Conservation (phyloP, 2,888 invertebrate species). For the Drosophila pseudotakahashii region DNA sequence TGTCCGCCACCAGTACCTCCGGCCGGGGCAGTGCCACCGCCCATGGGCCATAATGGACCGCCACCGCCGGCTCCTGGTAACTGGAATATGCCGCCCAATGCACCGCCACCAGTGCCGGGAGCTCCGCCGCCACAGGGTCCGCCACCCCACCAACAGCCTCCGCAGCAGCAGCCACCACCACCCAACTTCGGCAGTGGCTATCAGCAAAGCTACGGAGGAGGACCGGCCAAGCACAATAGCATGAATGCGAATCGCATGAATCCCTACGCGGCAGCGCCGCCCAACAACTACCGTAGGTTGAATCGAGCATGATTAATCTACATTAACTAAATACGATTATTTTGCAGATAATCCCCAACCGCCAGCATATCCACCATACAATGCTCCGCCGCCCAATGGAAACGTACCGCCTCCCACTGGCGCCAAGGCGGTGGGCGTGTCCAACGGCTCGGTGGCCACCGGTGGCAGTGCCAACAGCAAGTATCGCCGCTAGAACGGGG, state of each 20-base stretch:
- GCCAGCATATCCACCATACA: slow-evolving; percentile 69
- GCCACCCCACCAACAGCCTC: slow-evolving; percentile 57
- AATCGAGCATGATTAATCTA: background rate
- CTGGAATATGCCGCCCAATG: slow-evolving; percentile 66
- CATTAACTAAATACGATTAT: background rate
- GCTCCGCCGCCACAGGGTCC: slow-evolving; percentile 60
- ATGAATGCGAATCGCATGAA: slow-evolving; percentile 89
- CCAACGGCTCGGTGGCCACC: slow-evolving; percentile 64
- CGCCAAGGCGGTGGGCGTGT: slow-evolving; percentile 49
- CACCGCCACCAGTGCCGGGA: slow-evolving; percentile 62
- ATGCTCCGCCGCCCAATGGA: slow-evolving; percentile 62
- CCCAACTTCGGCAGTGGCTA: slow-evolving; percentile 87
- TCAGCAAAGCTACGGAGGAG: slow-evolving; percentile 93
- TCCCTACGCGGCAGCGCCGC: slow-evolving; percentile 84
- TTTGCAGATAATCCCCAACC: slow-evolving; percentile 62
- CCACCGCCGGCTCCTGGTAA: slow-evolving; percentile 65
- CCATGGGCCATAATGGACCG: slow-evolving; percentile 58
- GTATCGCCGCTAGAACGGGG: slow-evolving; percentile 70
- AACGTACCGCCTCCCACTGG: slow-evolving; percentile 35
- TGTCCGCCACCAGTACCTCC: slow-evolving; percentile 67
- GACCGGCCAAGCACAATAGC: slow-evolving; percentile 90
- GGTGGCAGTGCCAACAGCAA: slow-evolving; percentile 70
- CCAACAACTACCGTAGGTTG: slow-evolving; percentile 68
- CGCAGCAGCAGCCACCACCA: slow-evolving; percentile 52
- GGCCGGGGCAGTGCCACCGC: slow-evolving; percentile 54